phyloP scores from a whole-genome alignment of 2,113 vertebrate genomes.

The Menura novaehollandiae region DNA sequence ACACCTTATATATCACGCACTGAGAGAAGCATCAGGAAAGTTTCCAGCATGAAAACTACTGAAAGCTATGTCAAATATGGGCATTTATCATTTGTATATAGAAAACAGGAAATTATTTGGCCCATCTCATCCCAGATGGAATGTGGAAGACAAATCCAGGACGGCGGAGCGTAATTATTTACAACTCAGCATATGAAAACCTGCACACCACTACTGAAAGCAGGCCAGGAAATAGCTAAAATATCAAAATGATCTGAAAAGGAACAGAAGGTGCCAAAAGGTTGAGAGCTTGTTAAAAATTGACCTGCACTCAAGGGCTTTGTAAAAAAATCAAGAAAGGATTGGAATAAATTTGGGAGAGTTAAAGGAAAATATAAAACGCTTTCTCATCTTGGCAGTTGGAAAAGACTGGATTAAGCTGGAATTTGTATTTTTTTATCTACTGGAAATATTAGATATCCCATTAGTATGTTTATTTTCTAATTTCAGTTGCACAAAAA shows the following conservation, averaged over 20 bases:
- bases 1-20: background rate
- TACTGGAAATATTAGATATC: background rate
- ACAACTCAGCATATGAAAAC: constrained; percentile 55
- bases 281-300: constrained; percentile 48
- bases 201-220: constrained; percentile 61
- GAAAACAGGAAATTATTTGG: constrained; percentile 77
- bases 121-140: constrained; percentile 69
- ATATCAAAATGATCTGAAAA: constrained; percentile 69
- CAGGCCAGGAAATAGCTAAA: constrained; percentile 71
- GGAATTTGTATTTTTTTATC: background rate
- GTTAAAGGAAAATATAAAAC: background rate
- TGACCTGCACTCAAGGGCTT: background rate
- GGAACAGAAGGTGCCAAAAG: constrained; percentile 72
- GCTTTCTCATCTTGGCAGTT: background rate
- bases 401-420: background rate
- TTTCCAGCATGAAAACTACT: constrained; percentile 51
- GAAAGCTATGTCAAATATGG: constrained; percentile 67
- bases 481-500: background rate
- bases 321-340: background rate
- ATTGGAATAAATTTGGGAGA: background rate
- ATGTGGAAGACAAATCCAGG: constrained; percentile 66
- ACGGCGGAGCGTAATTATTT: constrained; percentile 54
- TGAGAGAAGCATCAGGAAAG: constrained; percentile 49
- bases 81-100: constrained; percentile 69
- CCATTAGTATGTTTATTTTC: background rate